A percentile compares a stretch with the other conserved stretches of the same genome.
Evolutionary conservation across 2,888 invertebrate genomes (phyloP).

Genomic region (Lamellibrachia columna): DNA sequence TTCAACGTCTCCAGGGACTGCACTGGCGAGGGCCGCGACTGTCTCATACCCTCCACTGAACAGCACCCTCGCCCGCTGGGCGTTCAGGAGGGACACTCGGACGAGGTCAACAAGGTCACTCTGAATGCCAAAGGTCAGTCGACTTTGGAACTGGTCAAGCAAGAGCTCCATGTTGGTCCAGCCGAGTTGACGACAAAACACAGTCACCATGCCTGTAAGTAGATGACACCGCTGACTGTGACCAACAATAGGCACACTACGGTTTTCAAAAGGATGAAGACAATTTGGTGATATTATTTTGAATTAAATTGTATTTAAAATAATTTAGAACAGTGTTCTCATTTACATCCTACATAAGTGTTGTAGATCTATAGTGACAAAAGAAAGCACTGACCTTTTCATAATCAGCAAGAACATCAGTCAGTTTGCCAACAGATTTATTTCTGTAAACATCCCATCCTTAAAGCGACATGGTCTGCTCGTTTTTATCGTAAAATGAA

Average conservation of each 20-base stretch:
- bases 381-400: no score
- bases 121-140: conserved; percentile 93
- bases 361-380: no score
- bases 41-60: conserved; percentile 83
- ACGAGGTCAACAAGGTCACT: conserved; percentile 89
- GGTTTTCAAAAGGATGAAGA: not conserved
- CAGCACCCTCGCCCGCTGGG: conserved; percentile 77
- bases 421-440: no score
- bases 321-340: no score
- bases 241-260: not conserved
- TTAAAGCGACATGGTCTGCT: no score
- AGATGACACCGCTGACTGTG: not conserved
- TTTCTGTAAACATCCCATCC: no score
- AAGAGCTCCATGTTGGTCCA: conserved; percentile 91
- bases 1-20: conserved; percentile 77
- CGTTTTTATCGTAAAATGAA: no score
- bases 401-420: no score
- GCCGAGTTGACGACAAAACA: conserved; percentile 91
- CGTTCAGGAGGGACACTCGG: conserved; percentile 83
- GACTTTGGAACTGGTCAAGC: conserved; percentile 90
- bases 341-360: no score
- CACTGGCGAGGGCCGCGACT: conserved; percentile 81
- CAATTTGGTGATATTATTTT: not conserved
- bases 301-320: no score
- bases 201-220: conserved; percentile 87